Evolutionary conservation across 2,797 vertebrate species (phyloP).

Genomic region (Amniataba percoides): DNA sequence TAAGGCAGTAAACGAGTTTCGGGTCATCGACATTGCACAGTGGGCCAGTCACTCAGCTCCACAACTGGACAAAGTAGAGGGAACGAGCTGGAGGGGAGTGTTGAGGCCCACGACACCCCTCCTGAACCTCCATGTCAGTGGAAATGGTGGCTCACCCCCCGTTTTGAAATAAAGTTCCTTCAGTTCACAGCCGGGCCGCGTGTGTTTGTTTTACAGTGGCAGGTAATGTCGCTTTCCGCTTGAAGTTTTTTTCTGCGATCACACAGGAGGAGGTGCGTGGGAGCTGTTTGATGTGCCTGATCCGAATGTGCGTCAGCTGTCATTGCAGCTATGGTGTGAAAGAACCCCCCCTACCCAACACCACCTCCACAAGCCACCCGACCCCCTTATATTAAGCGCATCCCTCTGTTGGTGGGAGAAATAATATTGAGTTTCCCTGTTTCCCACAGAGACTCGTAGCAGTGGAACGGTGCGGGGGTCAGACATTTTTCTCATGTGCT

Average conservation of each 20-base stretch:
- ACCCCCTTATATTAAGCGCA: conserved; percentile 48
- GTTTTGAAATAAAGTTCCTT: conserved; percentile 40
- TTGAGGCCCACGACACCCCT: conserved; percentile 10
- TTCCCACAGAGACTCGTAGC: conserved; percentile 73
- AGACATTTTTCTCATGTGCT: conserved; percentile 68
- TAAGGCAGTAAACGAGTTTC: conserved; percentile 79
- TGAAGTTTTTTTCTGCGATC: neutral
- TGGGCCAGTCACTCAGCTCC: conserved; percentile 79
- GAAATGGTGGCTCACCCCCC: conserved; percentile 26
- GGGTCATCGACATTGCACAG: conserved; percentile 83
- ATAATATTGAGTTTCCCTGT: conserved; percentile 76
- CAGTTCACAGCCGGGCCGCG: conserved; percentile 37
- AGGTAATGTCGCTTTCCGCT: conserved; percentile 37
- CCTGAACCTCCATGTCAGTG: conserved; percentile 31
- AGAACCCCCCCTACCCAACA: conserved; percentile 8
- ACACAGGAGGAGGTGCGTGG: conserved; percentile 10
- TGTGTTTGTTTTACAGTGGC: conserved; percentile 64
- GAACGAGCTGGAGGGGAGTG: conserved; percentile 19
- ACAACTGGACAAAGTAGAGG: conserved; percentile 53
- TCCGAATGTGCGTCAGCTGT: conserved; percentile 25
- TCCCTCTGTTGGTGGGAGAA: conserved; percentile 69
- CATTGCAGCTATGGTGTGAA: conserved; percentile 35
- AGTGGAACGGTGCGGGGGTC: conserved; percentile 40
- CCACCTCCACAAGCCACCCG: neutral
- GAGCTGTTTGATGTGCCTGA: neutral